Base-by-base conservation (phyloP, 2,113 vertebrate genomes). In the Dissostichus mawsoni region DNA sequence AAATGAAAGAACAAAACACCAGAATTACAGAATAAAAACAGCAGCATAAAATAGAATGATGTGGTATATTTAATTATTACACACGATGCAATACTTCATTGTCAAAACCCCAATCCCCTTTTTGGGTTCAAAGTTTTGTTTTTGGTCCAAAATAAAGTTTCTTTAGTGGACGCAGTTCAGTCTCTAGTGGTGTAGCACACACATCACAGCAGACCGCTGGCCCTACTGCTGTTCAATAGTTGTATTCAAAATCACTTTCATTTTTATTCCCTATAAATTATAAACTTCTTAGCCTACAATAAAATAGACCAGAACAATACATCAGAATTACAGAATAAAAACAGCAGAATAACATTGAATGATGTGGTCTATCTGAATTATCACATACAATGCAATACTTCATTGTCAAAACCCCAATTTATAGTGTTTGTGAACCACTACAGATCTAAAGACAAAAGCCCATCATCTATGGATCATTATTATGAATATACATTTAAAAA, bases 181-280 rank as follows among this genome's bases (percentile, higher is more conserved):
- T 92, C 94, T 88, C 94, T 95, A 92, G 93, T 94, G 94, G 93
- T 86, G 72, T 69, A 65, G 29, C 48, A 33, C 50, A 84, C 69
- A 74, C 81, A 93, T 91, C 76, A 82, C 94, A 93, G 50, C 23
- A 80, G 78, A 83, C 76, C 78, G 56, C 59, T 50, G 20, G 20
- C 12, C 47, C 17, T 29, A 29, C 1, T 74, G 14, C 17, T 47
- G 11, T 45, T 20, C 51, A 5, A 53, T 0, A 9, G 14, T 9
- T 48, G 2, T 7, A 17, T 41, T 29, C 29, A 29, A 29, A 29
- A 29, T 29, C 29, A 29, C 29, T 29, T 29, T 4, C 3, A 29
- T 29, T 29, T 29, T 0, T 29, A 29, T 29, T 29, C 29, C 29
- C 29, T 29, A 29, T 29, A 29, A 29, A 29, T 29, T 29, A 29